Evolutionary conservation across 1,140 invertebrate genomes (phyloP), one percentile per base, ranked within the genome.

Genomic region (Elysia chlorotica): DNA sequence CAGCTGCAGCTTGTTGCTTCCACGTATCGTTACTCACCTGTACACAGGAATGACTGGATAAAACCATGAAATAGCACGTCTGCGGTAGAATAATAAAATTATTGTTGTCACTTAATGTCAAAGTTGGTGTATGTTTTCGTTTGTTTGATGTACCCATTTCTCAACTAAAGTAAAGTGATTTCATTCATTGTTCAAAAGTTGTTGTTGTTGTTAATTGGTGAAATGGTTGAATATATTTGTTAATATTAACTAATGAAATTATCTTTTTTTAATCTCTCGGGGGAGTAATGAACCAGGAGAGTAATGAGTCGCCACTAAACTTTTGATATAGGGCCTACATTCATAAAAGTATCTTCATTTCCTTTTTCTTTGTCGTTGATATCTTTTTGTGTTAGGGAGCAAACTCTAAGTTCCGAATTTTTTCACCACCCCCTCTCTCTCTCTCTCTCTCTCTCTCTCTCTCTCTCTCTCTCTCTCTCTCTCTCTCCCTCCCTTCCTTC

Each of bases 401-500:
- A 48, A n/a, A n/a, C n/a, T 48, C 10, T 48, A 10, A 48, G 10
- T 10, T 48, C 10, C 41, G n/a, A 14, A n/a, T 48, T 10, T 48
- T 48, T 48, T 48, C 41, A 10, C n/a, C n/a, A 48, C 41, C n/a
- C 41, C 30, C 37, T 66, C 33, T 66, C 63, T 66, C 14, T 10
- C 10, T 37, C 33, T 38, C 25, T 14, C 19, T 66, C 63, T 66
- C 19, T 41, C 25, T 37, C 33, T 66, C 25, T 25, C 19, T 66
- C 63, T 66, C 63, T 66, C 33, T 66, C 23, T 36, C 17, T 37
- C 37, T 66, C 21, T 37, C 37, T 66, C 33, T 66, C 37, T 66
- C 3, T 23, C 63, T 66, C 21, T 41, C 35, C 33, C 4, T 66
- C 63, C 28, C 56, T 59, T 25, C 28, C 56, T 59, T 25, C 28